Evolutionary conservation across 1,140 invertebrate species (phyloP), one percentile per base, ranked within the genome.

Genomic region (Drosophila kepulauana): DNA sequence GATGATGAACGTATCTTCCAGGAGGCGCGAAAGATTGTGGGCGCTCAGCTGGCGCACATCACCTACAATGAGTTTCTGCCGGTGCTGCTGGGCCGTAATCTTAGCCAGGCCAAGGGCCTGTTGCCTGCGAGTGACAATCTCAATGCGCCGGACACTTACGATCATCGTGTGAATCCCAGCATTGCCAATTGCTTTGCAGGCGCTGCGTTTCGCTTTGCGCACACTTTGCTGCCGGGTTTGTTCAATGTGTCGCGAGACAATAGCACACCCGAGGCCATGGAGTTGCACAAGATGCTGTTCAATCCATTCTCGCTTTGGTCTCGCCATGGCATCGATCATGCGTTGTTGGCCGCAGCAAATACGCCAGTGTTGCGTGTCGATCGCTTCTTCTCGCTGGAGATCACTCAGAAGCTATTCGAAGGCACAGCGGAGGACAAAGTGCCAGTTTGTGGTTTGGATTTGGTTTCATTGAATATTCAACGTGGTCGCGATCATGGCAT

Each of bases 161-260:
- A 98, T 76, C 92, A 94, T 0, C 91, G 93, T 5, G 93, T 97
- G 3, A 95, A 99, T 93, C 95, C 98, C 0, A 94, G 95, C 0
- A 95, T 99, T 61, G 95, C 97, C 1, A 99, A 99, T 93, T 95
- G 95, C 81, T 99, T 99, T 94, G 96, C 98, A 0, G 94, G 97
- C 0, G 96, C 98, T 2, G 98, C 96, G 1, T 98, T 97, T 85
- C 93, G 98, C 63, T 99, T 99, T 89, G 98, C 98, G 0, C 98
- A 99, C 85, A 98, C 97, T 0, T 91, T 98, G 3, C 91, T 98
- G 62, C 95, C 96, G 77, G 94, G 95, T 8, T 91, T 97, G 62
- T 95, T 97, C 79, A 96, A 95, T 91, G 92, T 95, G 49, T 94
- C 95, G 0, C 93, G 95, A 57, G 92, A 94, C 1, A 94, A 94